Evolutionary conservation across 1,140 invertebrate genomes (phyloP).

Genomic region (Psilanteris sp.): DNA sequence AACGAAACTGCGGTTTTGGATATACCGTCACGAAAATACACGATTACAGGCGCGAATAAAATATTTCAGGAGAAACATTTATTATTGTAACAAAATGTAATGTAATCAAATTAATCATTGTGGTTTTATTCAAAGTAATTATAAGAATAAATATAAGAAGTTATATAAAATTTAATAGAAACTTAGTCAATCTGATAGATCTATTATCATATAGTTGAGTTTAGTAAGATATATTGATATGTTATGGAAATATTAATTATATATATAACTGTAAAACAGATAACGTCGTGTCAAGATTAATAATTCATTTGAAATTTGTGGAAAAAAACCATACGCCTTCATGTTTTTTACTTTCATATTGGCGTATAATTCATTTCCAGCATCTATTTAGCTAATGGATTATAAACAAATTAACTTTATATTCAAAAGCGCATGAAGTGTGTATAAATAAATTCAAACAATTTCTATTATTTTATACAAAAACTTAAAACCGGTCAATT

Average conservation of each 20-base stretch:
- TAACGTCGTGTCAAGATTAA: background rate
- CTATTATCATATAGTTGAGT: background rate
- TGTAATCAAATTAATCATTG: no score
- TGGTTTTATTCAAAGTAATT: background rate
- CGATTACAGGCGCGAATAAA: slow-evolving; percentile 5
- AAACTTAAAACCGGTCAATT: no score
- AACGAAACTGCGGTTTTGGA: background rate
- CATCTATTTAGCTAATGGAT: slow-evolving; percentile 1
- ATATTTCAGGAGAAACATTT: slow-evolving; percentile 4
- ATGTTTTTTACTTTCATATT: slow-evolving; percentile 6
- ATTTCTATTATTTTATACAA: no score
- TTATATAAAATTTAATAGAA: no score
- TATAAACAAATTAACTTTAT: slow-evolving; percentile 14
- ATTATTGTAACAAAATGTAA: background rate
- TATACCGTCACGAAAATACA: slow-evolving; percentile 4
- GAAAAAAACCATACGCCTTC: slow-evolving; percentile 25
- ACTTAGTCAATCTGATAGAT: no score
- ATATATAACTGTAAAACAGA: background rate
- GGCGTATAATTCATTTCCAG: no score
- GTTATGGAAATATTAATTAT: slow-evolving; percentile 6
- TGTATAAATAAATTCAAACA: no score
- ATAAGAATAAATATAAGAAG: no score
- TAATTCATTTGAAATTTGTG: background rate
- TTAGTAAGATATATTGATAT: slow-evolving; percentile 12
- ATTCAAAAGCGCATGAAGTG: no score